These are phyloP conservation scores for Pseudococcus viburni DNA, from an alignment of 2,888 invertebrate genomes.

Conservation along the genomic window DNA sequence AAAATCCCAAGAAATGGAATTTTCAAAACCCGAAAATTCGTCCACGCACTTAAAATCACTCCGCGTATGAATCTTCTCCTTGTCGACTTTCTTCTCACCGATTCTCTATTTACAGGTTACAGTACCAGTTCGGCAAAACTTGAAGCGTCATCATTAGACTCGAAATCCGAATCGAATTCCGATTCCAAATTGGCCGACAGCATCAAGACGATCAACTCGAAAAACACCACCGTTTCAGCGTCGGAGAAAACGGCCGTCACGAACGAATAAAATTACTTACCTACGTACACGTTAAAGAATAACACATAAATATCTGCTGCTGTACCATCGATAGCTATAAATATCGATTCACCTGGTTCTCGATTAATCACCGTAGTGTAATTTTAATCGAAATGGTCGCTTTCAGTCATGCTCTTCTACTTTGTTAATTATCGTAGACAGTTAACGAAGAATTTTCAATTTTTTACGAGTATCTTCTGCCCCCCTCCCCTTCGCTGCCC, in stretches of 20 bases:
- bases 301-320: too few relatives aligned
- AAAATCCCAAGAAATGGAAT: too few relatives aligned
- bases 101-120: conserved; percentile 50
- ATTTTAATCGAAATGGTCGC: too few relatives aligned
- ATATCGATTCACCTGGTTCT: too few relatives aligned
- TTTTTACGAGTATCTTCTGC: not conserved
- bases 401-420: not conserved
- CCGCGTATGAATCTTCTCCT: not conserved
- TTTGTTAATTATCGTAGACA: not conserved
- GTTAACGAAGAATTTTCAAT: not conserved
- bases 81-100: not conserved
- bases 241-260: conserved; percentile 57
- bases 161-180: conserved; percentile 58
- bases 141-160: conserved; percentile 58
- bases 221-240: conserved; percentile 31
- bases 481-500: not conserved
- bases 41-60: not conserved
- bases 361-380: too few relatives aligned
- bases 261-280: conserved; percentile 47
- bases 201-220: conserved; percentile 59
- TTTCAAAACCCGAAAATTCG: too few relatives aligned
- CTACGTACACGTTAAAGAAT: too few relatives aligned
- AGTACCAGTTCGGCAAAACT: conserved; percentile 58
- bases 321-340: too few relatives aligned
- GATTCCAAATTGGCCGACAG: conserved; percentile 62